These are phyloP conservation scores for Pristionchus exspectatus DNA, from an alignment of 2,888 invertebrate genomes.

Conservation along the genomic window DNA sequence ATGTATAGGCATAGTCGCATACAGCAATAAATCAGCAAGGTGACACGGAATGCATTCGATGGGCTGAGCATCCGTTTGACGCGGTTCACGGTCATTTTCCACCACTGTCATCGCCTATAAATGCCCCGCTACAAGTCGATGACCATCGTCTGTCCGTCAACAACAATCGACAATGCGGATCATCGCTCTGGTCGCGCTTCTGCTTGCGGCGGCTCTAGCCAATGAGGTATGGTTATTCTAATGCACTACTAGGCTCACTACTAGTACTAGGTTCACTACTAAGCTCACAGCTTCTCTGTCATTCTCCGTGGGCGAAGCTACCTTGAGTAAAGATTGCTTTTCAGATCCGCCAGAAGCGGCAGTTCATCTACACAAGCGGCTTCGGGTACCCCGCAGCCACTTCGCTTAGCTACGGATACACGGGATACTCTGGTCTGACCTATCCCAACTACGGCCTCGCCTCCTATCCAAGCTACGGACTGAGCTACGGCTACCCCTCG, in stretches of 20 bases:
- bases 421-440: background rate
- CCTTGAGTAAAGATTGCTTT: too few relatives aligned
- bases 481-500: conserved; percentile 25
- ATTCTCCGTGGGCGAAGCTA: too few relatives aligned
- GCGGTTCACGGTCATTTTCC: background rate
- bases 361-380: conserved; percentile 10
- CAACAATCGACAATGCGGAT: background rate
- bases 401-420: background rate
- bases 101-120: background rate
- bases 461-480: background rate
- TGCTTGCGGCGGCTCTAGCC: too few relatives aligned
- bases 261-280: too few relatives aligned
- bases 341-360: background rate
- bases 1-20: too few relatives aligned
- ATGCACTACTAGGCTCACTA: too few relatives aligned
- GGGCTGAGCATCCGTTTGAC: background rate
- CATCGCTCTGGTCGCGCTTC: too few relatives aligned
- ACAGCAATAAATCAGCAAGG: background rate
- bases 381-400: background rate
- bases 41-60: background rate
- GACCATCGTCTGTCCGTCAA: background rate
- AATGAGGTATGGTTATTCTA: background rate
- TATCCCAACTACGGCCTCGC: background rate
- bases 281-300: too few relatives aligned
- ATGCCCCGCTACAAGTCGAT: background rate